phyloP scores from a whole-genome alignment of 1,140 invertebrate species.

The Drosophila hydei region DNA sequence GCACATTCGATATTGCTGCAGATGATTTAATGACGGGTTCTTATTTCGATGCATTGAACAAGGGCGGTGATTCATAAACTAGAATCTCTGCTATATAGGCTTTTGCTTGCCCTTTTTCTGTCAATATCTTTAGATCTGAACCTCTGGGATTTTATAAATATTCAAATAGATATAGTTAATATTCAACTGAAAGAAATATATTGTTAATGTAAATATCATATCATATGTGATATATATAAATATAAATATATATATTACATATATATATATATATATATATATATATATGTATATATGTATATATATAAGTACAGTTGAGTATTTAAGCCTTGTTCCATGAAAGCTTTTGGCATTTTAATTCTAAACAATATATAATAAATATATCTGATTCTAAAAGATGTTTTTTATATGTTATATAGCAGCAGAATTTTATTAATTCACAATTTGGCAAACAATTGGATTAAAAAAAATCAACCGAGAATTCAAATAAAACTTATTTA shows the following conservation, averaged over 20 bases:
- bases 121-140: no score
- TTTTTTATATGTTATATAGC: neutral
- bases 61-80: slow-evolving; percentile 1
- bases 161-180: neutral
- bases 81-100: no score
- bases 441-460: neutral
- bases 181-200: slow-evolving; percentile 2
- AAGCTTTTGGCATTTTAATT: no score
- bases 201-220: neutral
- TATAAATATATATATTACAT: neutral
- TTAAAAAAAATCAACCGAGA: neutral
- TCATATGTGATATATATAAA: neutral
- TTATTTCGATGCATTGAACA: slow-evolving; percentile 88
- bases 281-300: no score
- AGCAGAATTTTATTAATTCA: slow-evolving; percentile 4
- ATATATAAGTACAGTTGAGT: no score
- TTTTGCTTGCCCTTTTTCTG: no score
- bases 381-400: no score
- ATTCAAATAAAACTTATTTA: slow-evolving; percentile 27
- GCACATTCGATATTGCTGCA: slow-evolving; percentile 87
- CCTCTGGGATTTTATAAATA: neutral
- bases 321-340: no score
- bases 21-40: slow-evolving; percentile 90
- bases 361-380: no score
- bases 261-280: neutral